Evolutionary conservation across 1,140 invertebrate species (phyloP), one percentile per base, ranked within the genome.

Genomic region (Calephelis nemesis): DNA sequence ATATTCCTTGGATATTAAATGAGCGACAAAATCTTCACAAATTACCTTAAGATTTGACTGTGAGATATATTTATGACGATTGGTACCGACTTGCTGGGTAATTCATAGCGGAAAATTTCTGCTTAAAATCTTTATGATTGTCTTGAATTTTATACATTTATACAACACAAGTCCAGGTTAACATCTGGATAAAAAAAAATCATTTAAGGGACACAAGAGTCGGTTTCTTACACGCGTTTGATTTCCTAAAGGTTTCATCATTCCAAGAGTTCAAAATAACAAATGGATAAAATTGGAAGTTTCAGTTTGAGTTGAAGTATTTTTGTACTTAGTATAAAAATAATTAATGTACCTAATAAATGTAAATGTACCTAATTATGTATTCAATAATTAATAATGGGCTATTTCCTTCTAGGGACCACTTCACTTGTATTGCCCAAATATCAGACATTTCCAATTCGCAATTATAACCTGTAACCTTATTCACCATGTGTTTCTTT

Each of bases 1-100:
- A 91, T 91, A 91, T 91, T 91, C 89, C 87, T 87, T 86, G 87
- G 87, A 91, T 90, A 90, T 87, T 91, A 88, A 90, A 91, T 91
- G 87, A 90, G 85, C 72, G 78, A 90, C 89, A 83, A 91, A 91
- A 88, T 89, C 86, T 78, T 88, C 86, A 91, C 84, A 91, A 91
- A 91, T 90, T 86, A 90, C 87, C 87, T 84, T 90, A 84, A 87
- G 81, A 90, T 91, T 91, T 90, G 86, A 91, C 81, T 91, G 87
- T 91, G 74, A 91, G 83, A 91, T 91, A 77, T 88, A 88, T 90
- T 87, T 91, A 89, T 89, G 87, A 85, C 70, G 72, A 48, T 68
- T 68, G 62, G 72, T 67, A 69, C 72, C 74, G 71, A 76, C 70
- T 77, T 74, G 73, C 73, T 73, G 71, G 73, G 75, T 76, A 74